Base-by-base conservation (phyloP, 2,797 vertebrate species). In the Onychomys leucogaster region DNA sequence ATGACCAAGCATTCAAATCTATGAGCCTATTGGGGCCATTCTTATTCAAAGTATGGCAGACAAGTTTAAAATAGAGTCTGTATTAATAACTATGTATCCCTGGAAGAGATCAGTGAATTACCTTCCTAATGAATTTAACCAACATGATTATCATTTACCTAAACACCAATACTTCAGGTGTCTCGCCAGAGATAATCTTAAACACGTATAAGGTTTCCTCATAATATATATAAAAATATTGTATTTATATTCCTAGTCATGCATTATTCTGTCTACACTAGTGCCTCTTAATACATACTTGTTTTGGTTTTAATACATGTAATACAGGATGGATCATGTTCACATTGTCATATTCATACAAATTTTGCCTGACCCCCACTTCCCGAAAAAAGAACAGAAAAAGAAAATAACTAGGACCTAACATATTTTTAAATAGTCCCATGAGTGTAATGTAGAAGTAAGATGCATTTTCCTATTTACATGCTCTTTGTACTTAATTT, bases 401-500 rank as follows among this genome's bases (percentile, higher is more conserved):
- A 91, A 94, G 90, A 46, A 89, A 89, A 86, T 6, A 94, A 34
- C 37, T 86, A 27, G 5, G 21, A 84, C 8, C 16, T 73, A 85
- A 94, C 88, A 13, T 27, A 94, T 84, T 85, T 93, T 92, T 91
- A 89, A 94, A 94, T 63, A 92, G 88, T 76, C 49, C 43, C 76
- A 34, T 12, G 27, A 71, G 80, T 71, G n/a, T 78, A 71, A 94
- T 83, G 4, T 34, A 81, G 25, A 94, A 65, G 23, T 78, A 84
- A 77, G 46, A 91, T 86, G 95, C 73, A 91, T 46, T 83, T 85
- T 94, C 49, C 63, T 95, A 57, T 94, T 94, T 89, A 90, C 21
- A 83, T 14, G 52, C 86, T 96, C 57, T 69, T 96, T 88, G 86
- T 84, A 43, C 49, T 91, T 96, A 95, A 49, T 92, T 84, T 84